phyloP scores from a whole-genome alignment of 2,888 invertebrate species.

The Erpobdella octoculata region DNA sequence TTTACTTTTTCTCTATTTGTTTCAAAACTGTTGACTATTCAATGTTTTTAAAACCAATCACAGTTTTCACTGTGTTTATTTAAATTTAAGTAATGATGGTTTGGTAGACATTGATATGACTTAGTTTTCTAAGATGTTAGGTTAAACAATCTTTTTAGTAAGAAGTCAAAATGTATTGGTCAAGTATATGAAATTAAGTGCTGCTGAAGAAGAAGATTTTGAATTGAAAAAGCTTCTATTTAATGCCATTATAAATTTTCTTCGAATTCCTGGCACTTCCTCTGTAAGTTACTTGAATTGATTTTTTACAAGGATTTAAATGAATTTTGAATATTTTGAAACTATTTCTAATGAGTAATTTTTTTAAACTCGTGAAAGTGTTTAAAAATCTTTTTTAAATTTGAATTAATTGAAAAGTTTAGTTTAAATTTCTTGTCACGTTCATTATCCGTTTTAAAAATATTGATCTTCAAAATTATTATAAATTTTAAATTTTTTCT shows the following conservation, averaged over 20 bases:
- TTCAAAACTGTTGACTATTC: no score
- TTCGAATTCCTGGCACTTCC: conserved; percentile 42
- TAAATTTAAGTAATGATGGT: background rate
- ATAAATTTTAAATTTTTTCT: background rate
- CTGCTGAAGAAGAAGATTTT: conserved; percentile 51
- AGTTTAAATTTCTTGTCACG: background rate
- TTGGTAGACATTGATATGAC: no score
- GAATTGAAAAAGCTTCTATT: conserved; percentile 51
- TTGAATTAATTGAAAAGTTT: background rate
- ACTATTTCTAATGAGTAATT: background rate
- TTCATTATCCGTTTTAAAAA: background rate
- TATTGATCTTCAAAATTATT: background rate
- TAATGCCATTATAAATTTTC: conserved; percentile 47
- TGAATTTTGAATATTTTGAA: background rate
- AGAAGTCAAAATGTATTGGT: conserved; percentile 50
- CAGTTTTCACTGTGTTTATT: background rate
- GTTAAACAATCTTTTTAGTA: no score
- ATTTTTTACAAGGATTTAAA: background rate
- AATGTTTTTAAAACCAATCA: background rate
- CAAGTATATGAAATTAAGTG: conserved; percentile 47
- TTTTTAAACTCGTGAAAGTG: background rate
- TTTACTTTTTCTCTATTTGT: background rate
- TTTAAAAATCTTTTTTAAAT: background rate
- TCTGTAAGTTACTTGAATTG: background rate
- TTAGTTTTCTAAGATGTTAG: no score